These are phyloP conservation scores for Petroica traversi DNA, from an alignment of 2,113 vertebrate genomes.

Conservation along the genomic window DNA sequence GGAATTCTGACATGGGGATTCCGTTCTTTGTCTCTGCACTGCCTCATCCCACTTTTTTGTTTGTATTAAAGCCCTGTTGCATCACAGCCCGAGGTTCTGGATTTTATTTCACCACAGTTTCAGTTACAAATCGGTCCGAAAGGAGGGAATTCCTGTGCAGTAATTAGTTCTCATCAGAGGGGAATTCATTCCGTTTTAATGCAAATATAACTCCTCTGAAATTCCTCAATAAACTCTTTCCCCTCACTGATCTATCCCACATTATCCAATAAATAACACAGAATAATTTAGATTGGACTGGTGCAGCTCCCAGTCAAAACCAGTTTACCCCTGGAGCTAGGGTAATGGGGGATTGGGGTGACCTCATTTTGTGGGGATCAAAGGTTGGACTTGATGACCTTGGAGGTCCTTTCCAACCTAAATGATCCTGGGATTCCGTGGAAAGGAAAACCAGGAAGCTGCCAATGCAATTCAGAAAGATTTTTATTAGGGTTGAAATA, in stretches of 20 bases:
- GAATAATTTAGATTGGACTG: not conserved
- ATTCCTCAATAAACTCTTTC: not conserved
- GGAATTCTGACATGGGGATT: not conserved
- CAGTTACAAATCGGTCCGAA: not conserved
- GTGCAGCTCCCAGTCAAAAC: not conserved
- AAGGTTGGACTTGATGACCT: not conserved
- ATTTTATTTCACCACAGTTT: not conserved
- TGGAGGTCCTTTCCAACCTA: not conserved
- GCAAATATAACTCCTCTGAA: not conserved
- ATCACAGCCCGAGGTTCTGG: not conserved
- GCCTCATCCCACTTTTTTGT: not conserved
- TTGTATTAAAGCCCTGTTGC: slow-evolving; percentile 52
- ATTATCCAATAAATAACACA: not conserved
- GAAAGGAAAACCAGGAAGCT: not conserved
- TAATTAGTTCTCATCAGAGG: not conserved
- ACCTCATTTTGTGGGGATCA: not conserved
- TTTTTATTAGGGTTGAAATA: not conserved
- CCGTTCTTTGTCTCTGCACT: not conserved
- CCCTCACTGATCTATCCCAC: not conserved
- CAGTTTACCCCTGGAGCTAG: not conserved
- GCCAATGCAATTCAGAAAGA: not conserved
- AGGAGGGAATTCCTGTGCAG: not conserved
- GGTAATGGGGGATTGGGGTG: not conserved
- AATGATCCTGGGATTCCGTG: rapidly evolving
- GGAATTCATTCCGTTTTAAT: not conserved